Base-by-base conservation (phyloP, 2,113 vertebrate genomes). In the Ramphastos sulfuratus region DNA sequence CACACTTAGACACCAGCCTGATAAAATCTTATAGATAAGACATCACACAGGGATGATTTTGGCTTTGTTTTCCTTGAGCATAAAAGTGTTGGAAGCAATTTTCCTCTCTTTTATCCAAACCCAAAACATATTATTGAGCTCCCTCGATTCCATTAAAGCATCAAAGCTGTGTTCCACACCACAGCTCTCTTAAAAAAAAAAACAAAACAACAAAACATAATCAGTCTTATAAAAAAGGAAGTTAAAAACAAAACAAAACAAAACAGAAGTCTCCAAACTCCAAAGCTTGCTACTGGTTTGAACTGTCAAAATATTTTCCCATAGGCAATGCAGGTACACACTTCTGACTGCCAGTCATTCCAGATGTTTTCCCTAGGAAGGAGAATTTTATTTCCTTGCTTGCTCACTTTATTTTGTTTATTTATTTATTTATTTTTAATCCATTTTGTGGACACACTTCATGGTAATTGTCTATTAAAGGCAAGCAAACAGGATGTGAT, bases 301-400 rank as follows among this genome's bases (percentile, higher is more conserved):
- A 91, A 14, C 77, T 96, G 89, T 96, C 95, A 95, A 91, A 95
- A 96, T 93, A 93, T 94, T 96, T 95, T 28, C 80, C 54, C 54
- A 27, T 4, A 39, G 0, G 10, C 52, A 21, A 52, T 1, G 5
- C 89, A 92, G 92, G 95, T 90, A 85, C 85, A 46, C 27, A 3
- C n/a, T 72, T 63, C 65, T 0, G 4, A 19, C 63, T 91, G 95
- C 66, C 95, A 96, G 15, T 95, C 94, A 94, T 67, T 70, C 76
- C 80, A 81, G 19, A 37, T 44, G 69, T 17, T 73, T 78, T 70
- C 58, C 55, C 35, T 37, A 46, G 28, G 17, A 88, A 66, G 28
- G 74, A 83, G 67, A 55, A 66, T 54, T 73, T 65, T 48, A 44
- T 37, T 73, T 75, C 52, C 61, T 80, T 75, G 23, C 52, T 80